These are phyloP conservation scores for Silvanus unidentatus DNA, from an alignment of 2,888 invertebrate genomes.

Conservation along the genomic window DNA sequence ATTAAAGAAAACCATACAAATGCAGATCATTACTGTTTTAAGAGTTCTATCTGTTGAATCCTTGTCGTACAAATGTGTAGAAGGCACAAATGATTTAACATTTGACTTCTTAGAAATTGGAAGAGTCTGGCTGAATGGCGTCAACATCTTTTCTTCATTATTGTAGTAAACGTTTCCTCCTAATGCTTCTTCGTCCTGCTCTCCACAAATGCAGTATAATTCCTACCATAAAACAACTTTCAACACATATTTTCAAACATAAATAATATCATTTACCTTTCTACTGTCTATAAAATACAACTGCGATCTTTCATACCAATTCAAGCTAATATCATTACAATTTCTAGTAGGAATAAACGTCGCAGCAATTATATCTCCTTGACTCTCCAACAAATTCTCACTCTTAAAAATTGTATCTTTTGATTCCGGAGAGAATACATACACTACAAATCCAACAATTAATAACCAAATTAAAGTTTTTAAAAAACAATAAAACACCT, in stretches of 20 bases:
- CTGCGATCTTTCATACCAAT: conserved; percentile 58
- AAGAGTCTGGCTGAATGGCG: conserved; percentile 27
- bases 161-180: too few relatives aligned
- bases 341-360: conserved; percentile 55
- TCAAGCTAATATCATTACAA: conserved; percentile 42
- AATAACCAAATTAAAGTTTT: conserved; percentile 4
- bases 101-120: conserved; percentile 24
- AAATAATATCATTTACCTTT: conserved; percentile 48
- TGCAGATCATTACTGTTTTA: conserved; percentile 27
- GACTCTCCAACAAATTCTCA: conserved; percentile 45
- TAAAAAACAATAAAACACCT: conserved; percentile 50
- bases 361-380: conserved; percentile 46
- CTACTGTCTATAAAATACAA: conserved; percentile 57
- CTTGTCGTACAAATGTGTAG: conserved; percentile 30
- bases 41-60: conserved; percentile 28
- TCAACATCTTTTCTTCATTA: conserved; percentile 13
- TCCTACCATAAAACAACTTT: conserved; percentile 29
- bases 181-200: conserved; percentile 15
- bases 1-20: not conserved
- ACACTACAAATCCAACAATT: conserved; percentile 50
- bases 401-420: conserved; percentile 51
- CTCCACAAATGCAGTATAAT: conserved; percentile 33
- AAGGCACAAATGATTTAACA: conserved; percentile 9
- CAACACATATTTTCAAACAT: too few relatives aligned
- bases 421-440: conserved; percentile 57